Evolutionary conservation across 1,140 invertebrate species (phyloP).

Genomic region (Drosophila ercepeae): DNA sequence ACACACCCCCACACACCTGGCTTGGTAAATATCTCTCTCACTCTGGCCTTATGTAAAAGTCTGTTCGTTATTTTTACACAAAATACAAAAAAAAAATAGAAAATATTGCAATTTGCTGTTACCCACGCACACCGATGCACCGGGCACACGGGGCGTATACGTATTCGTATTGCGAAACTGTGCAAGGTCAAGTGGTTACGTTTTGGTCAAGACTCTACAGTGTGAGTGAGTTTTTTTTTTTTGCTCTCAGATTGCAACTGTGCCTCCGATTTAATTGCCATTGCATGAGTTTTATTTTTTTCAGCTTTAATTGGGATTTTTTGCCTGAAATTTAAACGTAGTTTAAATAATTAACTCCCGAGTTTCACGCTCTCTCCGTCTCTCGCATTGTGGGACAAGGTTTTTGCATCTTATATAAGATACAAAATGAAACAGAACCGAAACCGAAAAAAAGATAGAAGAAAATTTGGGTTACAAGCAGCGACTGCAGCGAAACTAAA

Average conservation of each 20-base stretch:
- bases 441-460: not conserved
- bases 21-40: conserved; percentile 10
- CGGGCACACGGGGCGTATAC: conserved; percentile 15
- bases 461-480: conserved; percentile 56
- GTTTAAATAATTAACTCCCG: no score
- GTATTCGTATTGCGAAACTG: conserved; percentile 41
- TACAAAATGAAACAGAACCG: not conserved
- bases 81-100: not conserved
- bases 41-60: conserved; percentile 38
- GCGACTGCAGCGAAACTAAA: conserved; percentile 64
- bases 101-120: conserved; percentile 38
- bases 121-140: conserved; percentile 9
- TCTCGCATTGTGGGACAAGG: no score
- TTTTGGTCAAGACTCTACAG: conserved; percentile 19
- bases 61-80: conserved; percentile 71
- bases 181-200: conserved; percentile 77
- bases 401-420: conserved; percentile 59
- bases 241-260: conserved; percentile 41
- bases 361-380: no score
- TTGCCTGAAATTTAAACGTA: conserved; percentile 29
- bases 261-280: conserved; percentile 55
- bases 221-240: conserved; percentile 7
- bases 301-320: conserved; percentile 58
- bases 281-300: conserved; percentile 29
- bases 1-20: not conserved